A percentile compares a stretch with the other conserved stretches of the same genome.
These are phyloP conservation scores for Matsumurasca onukii DNA, from an alignment of 1,140 invertebrate species.

Conservation along the genomic window DNA sequence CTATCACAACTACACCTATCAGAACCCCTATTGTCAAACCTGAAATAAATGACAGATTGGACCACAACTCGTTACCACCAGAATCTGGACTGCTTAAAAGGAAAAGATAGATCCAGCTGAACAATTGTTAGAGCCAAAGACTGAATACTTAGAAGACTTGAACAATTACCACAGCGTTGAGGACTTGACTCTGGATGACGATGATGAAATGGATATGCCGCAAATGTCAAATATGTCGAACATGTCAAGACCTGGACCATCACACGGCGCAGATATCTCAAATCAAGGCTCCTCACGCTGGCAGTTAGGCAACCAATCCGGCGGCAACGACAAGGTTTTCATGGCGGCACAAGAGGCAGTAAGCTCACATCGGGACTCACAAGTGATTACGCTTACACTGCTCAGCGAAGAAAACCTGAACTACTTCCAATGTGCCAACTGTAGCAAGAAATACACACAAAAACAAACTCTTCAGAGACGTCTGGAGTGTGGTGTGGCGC, in stretches of 20 bases:
- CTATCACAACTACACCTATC: slow-evolving; percentile 32
- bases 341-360: slow-evolving; percentile 66
- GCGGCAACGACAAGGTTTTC: slow-evolving; percentile 63
- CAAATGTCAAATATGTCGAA: slow-evolving; percentile 42
- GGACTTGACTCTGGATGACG: slow-evolving; percentile 78
- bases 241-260: slow-evolving; percentile 51
- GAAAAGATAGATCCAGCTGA: slow-evolving; percentile 42
- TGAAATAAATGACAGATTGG: slow-evolving; percentile 8
- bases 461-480: too few species aligned
- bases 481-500: too few species aligned
- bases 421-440: too few species aligned
- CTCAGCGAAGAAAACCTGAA: too few species aligned
- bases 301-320: slow-evolving; percentile 58
- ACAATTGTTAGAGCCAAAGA: slow-evolving; percentile 61
- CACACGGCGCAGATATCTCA: slow-evolving; percentile 52
- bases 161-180: slow-evolving; percentile 74
- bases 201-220: slow-evolving; percentile 61
- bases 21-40: slow-evolving; percentile 28
- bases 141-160: slow-evolving; percentile 70
- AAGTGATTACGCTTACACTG: too few species aligned
- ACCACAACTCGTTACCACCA: slow-evolving; percentile 15
- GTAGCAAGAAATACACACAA: too few species aligned
- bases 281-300: slow-evolving; percentile 60
- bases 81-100: slow-evolving; percentile 34
- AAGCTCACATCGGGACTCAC: slow-evolving; percentile 70